These are phyloP conservation scores for Asarcornis scutulata DNA, from an alignment of 2,113 vertebrate genomes.

Conservation along the genomic window DNA sequence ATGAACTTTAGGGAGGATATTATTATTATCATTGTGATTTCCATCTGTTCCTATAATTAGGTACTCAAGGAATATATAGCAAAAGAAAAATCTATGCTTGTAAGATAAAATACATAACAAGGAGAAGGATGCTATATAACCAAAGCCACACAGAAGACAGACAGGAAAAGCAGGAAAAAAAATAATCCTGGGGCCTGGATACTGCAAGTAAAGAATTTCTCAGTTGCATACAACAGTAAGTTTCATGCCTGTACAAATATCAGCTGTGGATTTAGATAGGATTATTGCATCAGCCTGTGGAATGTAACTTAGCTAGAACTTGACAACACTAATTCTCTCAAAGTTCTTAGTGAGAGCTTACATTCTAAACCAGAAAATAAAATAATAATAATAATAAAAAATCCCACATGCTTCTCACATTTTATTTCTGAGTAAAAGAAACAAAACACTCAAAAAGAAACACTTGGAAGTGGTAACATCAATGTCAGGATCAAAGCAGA, in stretches of 20 bases:
- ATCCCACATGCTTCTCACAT: not conserved
- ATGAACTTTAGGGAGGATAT: not conserved
- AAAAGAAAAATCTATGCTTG: not conserved
- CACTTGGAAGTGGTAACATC: constrained; percentile 14
- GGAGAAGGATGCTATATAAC: not conserved
- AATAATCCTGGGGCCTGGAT: not conserved
- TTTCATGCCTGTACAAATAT: not conserved
- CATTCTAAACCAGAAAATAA: not conserved
- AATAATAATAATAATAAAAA: not conserved
- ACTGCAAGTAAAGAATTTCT: not conserved
- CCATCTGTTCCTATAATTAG: not conserved
- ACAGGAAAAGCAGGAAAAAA: not conserved
- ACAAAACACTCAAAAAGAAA: constrained; percentile 33
- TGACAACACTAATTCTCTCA: not conserved
- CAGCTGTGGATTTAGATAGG: not conserved
- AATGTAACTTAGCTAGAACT: not conserved
- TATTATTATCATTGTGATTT: not conserved
- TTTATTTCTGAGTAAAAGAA: constrained; percentile 25
- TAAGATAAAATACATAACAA: not conserved
- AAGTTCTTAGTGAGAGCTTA: constrained; percentile 17
- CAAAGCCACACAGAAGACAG: not conserved
- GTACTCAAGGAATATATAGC: not conserved
- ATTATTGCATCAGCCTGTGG: not conserved
- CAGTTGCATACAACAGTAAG: not conserved
- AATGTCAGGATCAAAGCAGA: constrained; percentile 54